Percentiles rank a stretch among this genome's conserved stretches.
Evolutionary conservation across 2,797 vertebrate species (phyloP).

Genomic region (Falco biarmicus): DNA sequence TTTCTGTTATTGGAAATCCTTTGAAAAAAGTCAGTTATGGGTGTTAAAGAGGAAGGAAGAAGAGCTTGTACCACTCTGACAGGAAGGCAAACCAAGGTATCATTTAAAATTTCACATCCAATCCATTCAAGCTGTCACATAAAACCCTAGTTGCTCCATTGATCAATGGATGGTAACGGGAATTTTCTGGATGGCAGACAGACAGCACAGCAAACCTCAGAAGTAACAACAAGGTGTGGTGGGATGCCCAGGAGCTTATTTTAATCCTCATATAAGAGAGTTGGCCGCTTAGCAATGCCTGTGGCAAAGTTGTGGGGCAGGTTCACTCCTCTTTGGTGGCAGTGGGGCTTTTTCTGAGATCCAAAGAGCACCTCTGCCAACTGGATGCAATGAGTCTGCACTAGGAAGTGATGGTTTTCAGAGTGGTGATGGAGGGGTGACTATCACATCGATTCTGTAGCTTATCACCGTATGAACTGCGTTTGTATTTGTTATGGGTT

Average conservation of each 20-base stretch:
- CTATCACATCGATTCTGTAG: not conserved
- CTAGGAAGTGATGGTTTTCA: not conserved
- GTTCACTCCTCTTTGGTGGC: not conserved
- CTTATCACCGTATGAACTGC: not conserved
- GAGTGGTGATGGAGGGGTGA: not conserved
- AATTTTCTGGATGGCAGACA: not conserved
- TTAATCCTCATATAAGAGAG: not conserved
- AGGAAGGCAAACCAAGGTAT: not conserved
- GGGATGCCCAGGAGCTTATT: not conserved
- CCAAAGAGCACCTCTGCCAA: not conserved
- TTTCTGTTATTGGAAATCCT: slow-evolving; percentile 36
- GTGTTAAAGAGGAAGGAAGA: slow-evolving; percentile 39
- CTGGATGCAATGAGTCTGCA: not conserved
- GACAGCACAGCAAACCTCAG: slow-evolving; percentile 2
- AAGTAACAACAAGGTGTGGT: not conserved
- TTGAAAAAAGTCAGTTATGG: not conserved
- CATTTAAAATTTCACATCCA: not conserved
- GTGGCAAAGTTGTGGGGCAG: not conserved
- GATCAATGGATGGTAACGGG: not conserved
- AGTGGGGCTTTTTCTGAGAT: not conserved
- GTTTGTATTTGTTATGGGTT: not conserved
- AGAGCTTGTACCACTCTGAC: not conserved
- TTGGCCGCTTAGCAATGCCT: not conserved
- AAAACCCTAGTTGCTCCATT: not conserved
- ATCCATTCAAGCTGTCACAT: slow-evolving; percentile 1